A percentile compares a stretch with the other conserved stretches of the same genome.
Conservation (phyloP, 1,140 invertebrate species). For the Conopomorpha cramerella region DNA sequence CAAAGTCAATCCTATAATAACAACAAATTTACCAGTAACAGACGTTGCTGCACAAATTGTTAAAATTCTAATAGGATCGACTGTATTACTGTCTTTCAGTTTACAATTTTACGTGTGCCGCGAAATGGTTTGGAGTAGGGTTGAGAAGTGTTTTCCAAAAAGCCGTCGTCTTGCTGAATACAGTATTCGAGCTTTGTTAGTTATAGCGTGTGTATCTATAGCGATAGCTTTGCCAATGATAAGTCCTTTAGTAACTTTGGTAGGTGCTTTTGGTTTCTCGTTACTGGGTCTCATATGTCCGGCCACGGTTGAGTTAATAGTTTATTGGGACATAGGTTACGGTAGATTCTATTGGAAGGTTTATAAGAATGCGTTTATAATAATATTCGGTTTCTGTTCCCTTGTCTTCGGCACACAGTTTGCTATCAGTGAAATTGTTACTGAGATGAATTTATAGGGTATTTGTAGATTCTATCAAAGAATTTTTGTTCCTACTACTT, state of each 20-base stretch:
- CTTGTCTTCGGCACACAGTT: background rate
- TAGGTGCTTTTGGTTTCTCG: conserved; percentile 3
- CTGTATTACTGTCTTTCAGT: conserved; percentile 1
- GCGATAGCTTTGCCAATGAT: conserved; percentile 1
- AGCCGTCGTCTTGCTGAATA: background rate
- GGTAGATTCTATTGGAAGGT: background rate
- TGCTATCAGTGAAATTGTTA: background rate
- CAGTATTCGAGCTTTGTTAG: conserved; percentile 1
- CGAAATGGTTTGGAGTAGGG: conserved; percentile 3
- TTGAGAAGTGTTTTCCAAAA: background rate
- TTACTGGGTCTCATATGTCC: conserved; percentile 1
- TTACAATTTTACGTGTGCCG: conserved; percentile 3
- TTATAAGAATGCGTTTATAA: background rate
- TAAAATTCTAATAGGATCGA: conserved; percentile 2
- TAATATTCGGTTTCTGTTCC: background rate
- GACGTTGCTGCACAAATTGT: conserved; percentile 2
- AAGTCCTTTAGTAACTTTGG: conserved; percentile 1
- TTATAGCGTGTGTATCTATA: conserved; percentile 1
- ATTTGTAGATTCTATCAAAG: no score
- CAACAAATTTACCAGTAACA: background rate
- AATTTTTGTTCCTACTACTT: no score
- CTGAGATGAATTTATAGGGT: no score
- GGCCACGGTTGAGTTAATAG: background rate
- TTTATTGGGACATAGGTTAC: conserved; percentile 3
- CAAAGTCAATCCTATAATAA: conserved; percentile 1